Evolutionary conservation across 2,113 vertebrate species (phyloP).

Genomic region (Isichthys henryi): DNA sequence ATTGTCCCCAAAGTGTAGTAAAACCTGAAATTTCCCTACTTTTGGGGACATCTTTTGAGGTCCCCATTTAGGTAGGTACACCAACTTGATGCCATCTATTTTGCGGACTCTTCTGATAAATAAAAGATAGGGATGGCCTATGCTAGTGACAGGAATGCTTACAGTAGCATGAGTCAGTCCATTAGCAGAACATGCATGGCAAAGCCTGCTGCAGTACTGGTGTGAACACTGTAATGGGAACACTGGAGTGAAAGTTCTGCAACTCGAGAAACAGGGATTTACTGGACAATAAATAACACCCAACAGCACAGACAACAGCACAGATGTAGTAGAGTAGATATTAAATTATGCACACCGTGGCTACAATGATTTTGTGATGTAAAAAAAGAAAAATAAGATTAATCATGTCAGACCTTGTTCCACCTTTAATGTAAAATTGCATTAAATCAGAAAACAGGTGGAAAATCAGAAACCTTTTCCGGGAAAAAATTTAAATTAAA

Average conservation of each 20-base stretch:
- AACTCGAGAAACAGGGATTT: not conserved
- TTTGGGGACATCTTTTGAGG: too few relatives aligned
- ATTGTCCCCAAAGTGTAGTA: too few relatives aligned
- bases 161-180: not conserved
- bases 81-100: not conserved
- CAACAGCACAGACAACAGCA: not conserved
- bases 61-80: too few relatives aligned
- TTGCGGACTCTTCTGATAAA: not conserved
- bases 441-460: not conserved
- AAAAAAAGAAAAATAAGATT: not conserved
- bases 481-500: not conserved
- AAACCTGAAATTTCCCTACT: too few relatives aligned
- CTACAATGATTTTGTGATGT: not conserved
- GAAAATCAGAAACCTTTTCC: not conserved
- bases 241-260: not conserved
- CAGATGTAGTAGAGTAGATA: not conserved
- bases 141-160: not conserved
- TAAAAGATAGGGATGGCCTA: not conserved
- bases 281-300: not conserved
- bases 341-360: not conserved
- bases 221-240: not conserved
- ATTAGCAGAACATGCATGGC: not conserved
- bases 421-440: not conserved
- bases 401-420: not conserved
- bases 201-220: not conserved